Evolutionary conservation across 2,888 invertebrate genomes (phyloP).

Genomic region (Anaspis maculata): DNA sequence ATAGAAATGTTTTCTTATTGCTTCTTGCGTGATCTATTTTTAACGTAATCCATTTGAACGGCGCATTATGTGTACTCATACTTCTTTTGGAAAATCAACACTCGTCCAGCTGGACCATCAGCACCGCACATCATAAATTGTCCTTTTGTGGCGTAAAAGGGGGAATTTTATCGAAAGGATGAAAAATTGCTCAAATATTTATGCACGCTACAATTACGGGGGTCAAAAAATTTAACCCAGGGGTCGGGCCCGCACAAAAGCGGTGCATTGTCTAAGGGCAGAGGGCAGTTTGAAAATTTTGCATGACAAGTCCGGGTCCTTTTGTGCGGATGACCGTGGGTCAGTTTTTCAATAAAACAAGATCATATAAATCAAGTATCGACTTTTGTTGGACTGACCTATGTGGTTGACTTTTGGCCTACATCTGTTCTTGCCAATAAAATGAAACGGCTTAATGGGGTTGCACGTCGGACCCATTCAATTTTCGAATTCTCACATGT

Average conservation of each 20-base stretch:
- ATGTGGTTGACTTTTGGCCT: slow-evolving; percentile 42
- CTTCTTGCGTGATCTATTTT: too few species aligned
- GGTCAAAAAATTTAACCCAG: slow-evolving; percentile 42
- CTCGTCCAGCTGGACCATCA: too few species aligned
- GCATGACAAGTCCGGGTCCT: too few species aligned
- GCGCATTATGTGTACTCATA: too few species aligned
- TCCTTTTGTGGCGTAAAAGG: neutral
- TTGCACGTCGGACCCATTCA: slow-evolving; percentile 20
- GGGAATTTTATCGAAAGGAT: slow-evolving; percentile 18
- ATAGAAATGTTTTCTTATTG: too few species aligned
- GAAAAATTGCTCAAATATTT: slow-evolving; percentile 42
- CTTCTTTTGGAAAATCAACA: too few species aligned
- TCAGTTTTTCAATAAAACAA: slow-evolving; percentile 34
- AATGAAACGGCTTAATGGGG: slow-evolving; percentile 26
- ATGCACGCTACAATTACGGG: slow-evolving; percentile 40
- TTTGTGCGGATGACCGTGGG: slow-evolving; percentile 32
- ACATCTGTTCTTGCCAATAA: slow-evolving; percentile 40
- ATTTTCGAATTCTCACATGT: slow-evolving; percentile 29
- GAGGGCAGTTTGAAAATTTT: slow-evolving; percentile 35
- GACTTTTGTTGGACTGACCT: slow-evolving; percentile 35
- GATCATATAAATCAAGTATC: slow-evolving; percentile 41
- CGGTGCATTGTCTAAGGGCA: too few species aligned
- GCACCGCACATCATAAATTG: too few species aligned
- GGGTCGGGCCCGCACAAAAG: slow-evolving; percentile 31
- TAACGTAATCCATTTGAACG: too few species aligned